Evolutionary conservation across 2,888 invertebrate genomes (phyloP).

Genomic region (Congeria kusceri): DNA sequence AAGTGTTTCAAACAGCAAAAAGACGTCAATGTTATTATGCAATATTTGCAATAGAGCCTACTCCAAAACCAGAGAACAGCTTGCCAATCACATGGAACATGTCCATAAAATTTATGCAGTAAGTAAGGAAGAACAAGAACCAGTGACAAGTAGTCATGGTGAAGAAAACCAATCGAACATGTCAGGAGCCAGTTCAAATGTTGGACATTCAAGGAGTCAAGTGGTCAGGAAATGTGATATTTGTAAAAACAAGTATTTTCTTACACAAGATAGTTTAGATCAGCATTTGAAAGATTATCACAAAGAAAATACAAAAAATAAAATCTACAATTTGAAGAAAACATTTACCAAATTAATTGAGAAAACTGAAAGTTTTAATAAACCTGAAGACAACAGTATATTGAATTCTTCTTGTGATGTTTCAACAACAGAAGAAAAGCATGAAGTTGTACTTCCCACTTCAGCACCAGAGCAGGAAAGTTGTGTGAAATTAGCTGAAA

Average conservation of each 20-base stretch:
- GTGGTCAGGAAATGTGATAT: neutral
- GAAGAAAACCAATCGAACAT: neutral
- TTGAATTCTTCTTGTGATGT: too few relatives aligned
- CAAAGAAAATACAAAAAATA: neutral
- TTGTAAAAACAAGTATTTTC: neutral
- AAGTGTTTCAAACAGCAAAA: neutral
- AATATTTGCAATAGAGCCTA: neutral
- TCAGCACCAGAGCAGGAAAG: too few relatives aligned
- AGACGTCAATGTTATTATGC: neutral
- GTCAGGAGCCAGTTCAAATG: neutral
- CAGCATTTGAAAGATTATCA: neutral
- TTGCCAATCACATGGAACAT: constrained; percentile 1
- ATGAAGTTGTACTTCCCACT: too few relatives aligned
- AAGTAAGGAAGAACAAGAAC: neutral
- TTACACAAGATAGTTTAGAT: neutral
- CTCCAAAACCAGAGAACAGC: neutral
- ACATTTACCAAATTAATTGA: too few relatives aligned
- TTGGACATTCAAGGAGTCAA: neutral
- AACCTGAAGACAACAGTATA: too few relatives aligned
- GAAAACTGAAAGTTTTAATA: too few relatives aligned
- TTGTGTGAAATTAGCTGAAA: too few relatives aligned
- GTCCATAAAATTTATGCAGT: neutral
- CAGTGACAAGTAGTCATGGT: neutral
- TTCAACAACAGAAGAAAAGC: too few relatives aligned
- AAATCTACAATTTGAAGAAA: too few relatives aligned